Base-by-base conservation (phyloP, 2,797 vertebrate species). In the Crypturellus tataupa region DNA sequence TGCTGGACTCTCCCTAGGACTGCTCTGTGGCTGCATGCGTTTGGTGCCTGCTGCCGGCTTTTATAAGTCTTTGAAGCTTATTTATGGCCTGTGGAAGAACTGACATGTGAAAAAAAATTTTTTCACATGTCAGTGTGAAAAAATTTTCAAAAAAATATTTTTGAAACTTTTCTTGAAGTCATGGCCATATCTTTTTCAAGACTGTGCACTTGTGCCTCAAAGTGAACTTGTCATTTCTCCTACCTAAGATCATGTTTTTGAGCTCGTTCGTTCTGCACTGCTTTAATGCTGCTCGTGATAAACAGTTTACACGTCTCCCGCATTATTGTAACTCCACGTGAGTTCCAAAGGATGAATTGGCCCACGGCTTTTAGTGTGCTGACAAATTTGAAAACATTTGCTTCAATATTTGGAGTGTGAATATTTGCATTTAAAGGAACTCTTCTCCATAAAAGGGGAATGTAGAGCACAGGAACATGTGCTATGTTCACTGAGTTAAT, bases 51-150 rank as follows among this genome's bases (percentile, higher is more conserved):
- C 49, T 81, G 62, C 51, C 58, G 35, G 46, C 39, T 76, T 94
- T 93, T 83, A 20, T 80, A 93, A 83, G 71, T 80, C 86, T 92
- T 93, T 95, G 91, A 81, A 95, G 63, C 33, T 87, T 95, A 88
- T 87, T 86, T 95, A 80, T 39, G 47, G 21, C 67, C 78, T 64
- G 49, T 89, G 79, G 85, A 88, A 93, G 49, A 72, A 44, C 37
- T 89, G 92, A 85, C 78, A 58, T 35, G 59, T 56, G 64, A 94
- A n/a, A n/a, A n/a, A n/a, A n/a, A n/a, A n/a, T n/a, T n/a, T n/a
- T n/a, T n/a, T n/a, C n/a, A n/a, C n/a, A n/a, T n/a, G n/a, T n/a
- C n/a, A n/a, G n/a, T n/a, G n/a, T n/a, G n/a, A n/a, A n/a, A n/a
- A n/a, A n/a, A n/a, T n/a, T n/a, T n/a, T n/a, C n/a, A n/a, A n/a